phyloP scores from a whole-genome alignment of 2,888 invertebrate genomes.

The Ennomos quercinarius region DNA sequence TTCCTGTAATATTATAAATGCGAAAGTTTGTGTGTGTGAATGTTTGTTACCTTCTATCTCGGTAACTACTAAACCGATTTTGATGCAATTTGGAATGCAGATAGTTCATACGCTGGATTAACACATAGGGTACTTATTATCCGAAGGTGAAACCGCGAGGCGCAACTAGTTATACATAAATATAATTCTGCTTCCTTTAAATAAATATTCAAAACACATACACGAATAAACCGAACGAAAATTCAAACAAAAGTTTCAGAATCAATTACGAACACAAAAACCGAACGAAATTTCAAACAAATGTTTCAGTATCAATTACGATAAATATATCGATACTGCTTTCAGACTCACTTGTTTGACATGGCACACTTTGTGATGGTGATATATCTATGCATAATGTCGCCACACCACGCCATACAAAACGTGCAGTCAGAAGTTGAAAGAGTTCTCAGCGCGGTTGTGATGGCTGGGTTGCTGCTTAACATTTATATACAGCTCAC shows the following conservation, averaged over 20 bases:
- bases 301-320: background rate
- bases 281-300: background rate
- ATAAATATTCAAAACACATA: too few relatives aligned
- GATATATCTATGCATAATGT: slow-evolving; percentile 68
- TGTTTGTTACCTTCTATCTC: too few relatives aligned
- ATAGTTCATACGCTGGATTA: too few relatives aligned
- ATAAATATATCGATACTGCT: slow-evolving; percentile 17
- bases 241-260: background rate
- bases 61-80: too few relatives aligned
- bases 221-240: too few relatives aligned
- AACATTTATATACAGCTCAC: slow-evolving; percentile 80
- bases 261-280: background rate
- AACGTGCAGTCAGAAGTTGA: slow-evolving; percentile 57
- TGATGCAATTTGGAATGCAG: too few relatives aligned
- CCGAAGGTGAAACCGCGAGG: too few relatives aligned
- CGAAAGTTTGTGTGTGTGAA: too few relatives aligned
- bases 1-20: too few relatives aligned
- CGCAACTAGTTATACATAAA: too few relatives aligned
- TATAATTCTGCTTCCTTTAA: too few relatives aligned
- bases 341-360: slow-evolving; percentile 74
- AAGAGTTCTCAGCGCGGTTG: slow-evolving; percentile 60
- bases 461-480: slow-evolving; percentile 67
- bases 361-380: slow-evolving; percentile 70
- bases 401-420: slow-evolving; percentile 71
- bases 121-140: too few relatives aligned